Evolutionary conservation across 2,888 invertebrate genomes (phyloP), one percentile per base, ranked within the genome.

Genomic region (Aphelenchoides bicaudatus): DNA sequence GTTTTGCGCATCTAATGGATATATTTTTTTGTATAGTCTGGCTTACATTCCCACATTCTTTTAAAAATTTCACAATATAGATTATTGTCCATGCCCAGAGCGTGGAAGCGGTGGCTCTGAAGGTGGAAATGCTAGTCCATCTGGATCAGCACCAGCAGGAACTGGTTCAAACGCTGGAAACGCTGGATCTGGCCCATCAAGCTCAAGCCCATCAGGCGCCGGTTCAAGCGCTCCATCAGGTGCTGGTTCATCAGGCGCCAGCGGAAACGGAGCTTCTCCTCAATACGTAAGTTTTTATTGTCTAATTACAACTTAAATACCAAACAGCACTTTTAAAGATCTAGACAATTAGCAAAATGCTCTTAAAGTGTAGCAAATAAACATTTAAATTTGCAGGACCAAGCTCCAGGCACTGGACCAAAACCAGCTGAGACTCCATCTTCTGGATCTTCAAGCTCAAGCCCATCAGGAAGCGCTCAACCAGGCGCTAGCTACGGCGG

Each of bases 21-120:
- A n/a, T n/a, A n/a, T n/a, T n/a, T n/a, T n/a, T n/a, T n/a, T n/a
- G n/a, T n/a, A n/a, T n/a, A n/a, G n/a, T n/a, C n/a, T n/a, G n/a
- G n/a, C n/a, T n/a, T n/a, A n/a, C n/a, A n/a, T n/a, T n/a, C n/a
- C n/a, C n/a, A n/a, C n/a, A n/a, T n/a, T n/a, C n/a, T n/a, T n/a
- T n/a, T n/a, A n/a, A n/a, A n/a, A n/a, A n/a, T n/a, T n/a, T n/a
- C 67, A 54, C 21, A 66, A 65, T 54, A 67, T 69, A 38, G 70
- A 65, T 5, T 65, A 65, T 39, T 65, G 65, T 39, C 65, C 65
- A 25, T 65, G 65, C 49, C 65, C 65, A 1, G 47, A 64, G 30
- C 65, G 65, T 38, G 34, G 48, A 37, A 55, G 31, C 34, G 61
- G 51, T 6, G 49, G 31, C 4, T 34, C 27, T 0, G 43, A 39